Evolutionary conservation across 37 sponge, comb jelly and placozoan species (phyloP), one percentile per base, ranked within the genome.

Genomic region (Corticium candelabrum): DNA sequence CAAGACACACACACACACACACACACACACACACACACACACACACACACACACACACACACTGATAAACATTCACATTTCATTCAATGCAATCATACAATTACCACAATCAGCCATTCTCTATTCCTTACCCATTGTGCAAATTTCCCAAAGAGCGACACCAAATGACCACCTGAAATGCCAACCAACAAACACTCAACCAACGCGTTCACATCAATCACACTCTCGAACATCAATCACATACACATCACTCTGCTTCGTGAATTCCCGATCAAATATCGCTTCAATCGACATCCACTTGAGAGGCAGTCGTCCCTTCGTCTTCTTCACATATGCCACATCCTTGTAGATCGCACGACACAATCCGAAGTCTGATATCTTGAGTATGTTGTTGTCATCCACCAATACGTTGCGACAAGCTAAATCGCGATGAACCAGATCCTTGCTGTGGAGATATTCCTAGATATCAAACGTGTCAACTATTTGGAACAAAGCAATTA

Each of bases 221-320:
- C n/a, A n/a, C n/a, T n/a, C n/a, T n/a, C n/a, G n/a, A n/a, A 50
- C 15, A 50, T 21, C 62, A 50, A 50, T 50, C 62, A 27, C 62
- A 50, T 50, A 50, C 62, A 50, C 62, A 21, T 50, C 62, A 21
- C 62, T 50, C 21, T 50, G 11, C 62, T 11, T 50, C 15, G 62
- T 50, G 21, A 50, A 50, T 27, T 27, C 62, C 21, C 62, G 62
- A 50, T 50, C 62, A 21, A 50, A 50, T 27, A 50, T 50, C 62
- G 62, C 62, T 21, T 50, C 62, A 21, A 50, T 50, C 62, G 62
- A 50, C 62, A 50, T 50, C 62, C 62, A 50, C 62, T 50, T 50
- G 62, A 50, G 11, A 21, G 62, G 62, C 62, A 50, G 21, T 50
- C 21, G 11, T 50, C 62, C 62, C 62, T 50, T 50, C 62, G 62